phyloP scores from a whole-genome alignment of 2,113 vertebrate genomes.

The Alethe diademata region DNA sequence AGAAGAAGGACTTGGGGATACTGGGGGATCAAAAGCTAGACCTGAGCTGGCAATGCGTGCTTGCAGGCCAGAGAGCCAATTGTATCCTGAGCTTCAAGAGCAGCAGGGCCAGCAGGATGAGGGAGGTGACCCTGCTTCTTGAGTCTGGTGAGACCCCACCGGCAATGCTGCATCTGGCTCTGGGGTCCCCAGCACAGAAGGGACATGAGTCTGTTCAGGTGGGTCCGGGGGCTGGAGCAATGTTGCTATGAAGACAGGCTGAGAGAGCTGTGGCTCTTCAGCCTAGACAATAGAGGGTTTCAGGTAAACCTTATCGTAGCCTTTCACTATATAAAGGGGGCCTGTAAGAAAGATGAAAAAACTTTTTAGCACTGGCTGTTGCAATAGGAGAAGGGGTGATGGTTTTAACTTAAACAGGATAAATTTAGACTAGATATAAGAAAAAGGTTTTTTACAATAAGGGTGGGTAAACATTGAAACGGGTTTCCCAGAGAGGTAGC shows the following conservation, averaged over 20 bases:
- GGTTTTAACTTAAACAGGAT: neutral
- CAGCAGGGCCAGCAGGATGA: neutral
- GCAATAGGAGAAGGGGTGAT: neutral
- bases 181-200: neutral
- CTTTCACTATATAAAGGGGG: neutral
- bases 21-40: neutral
- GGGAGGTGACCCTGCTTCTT: neutral
- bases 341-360: neutral
- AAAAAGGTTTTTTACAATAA: neutral
- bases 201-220: neutral
- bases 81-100: neutral
- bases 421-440: neutral
- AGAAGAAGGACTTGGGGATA: neutral
- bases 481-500: neutral
- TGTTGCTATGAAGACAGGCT: neutral
- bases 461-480: neutral
- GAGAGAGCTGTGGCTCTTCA: neutral
- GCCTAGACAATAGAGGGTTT: neutral
- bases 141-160: neutral
- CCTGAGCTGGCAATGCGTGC: neutral
- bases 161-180: neutral
- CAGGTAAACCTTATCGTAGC: neutral
- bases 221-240: neutral
- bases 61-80: neutral
- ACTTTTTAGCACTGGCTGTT: accelerated